A percentile compares a stretch with the other conserved stretches of the same genome.
These are phyloP conservation scores for Calonectris borealis DNA, from an alignment of 2,113 vertebrate genomes.

Conservation along the genomic window DNA sequence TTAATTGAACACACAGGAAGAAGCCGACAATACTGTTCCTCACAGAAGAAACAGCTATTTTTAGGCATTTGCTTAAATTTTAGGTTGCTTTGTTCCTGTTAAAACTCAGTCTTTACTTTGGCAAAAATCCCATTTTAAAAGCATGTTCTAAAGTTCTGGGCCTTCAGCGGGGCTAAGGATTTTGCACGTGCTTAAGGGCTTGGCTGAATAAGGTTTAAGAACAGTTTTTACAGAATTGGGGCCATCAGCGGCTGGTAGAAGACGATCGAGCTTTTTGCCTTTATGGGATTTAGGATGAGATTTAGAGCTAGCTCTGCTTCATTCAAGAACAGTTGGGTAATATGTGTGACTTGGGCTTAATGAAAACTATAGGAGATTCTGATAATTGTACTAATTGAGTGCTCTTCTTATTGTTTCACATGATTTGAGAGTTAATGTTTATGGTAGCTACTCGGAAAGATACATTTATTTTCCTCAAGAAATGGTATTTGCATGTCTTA, in stretches of 20 bases:
- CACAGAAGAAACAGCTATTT: conserved; percentile 38
- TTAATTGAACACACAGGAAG: conserved; percentile 56
- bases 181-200: background rate
- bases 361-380: background rate
- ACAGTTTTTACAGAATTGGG: background rate
- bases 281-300: background rate
- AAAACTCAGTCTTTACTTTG: conserved; percentile 16
- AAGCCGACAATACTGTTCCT: background rate
- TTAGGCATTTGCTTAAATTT: conserved; percentile 47
- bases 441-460: background rate
- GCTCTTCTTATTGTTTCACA: background rate
- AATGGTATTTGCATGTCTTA: background rate
- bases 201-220: background rate
- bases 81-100: conserved; percentile 34
- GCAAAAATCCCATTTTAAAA: background rate
- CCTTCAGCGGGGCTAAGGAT: background rate
- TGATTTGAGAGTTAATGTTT: background rate
- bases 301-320: background rate
- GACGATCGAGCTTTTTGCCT: background rate
- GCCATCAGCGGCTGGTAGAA: background rate
- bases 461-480: background rate
- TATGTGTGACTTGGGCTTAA: background rate
- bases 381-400: background rate
- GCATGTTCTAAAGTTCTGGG: background rate
- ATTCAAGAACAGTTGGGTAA: background rate